These are phyloP conservation scores for Apantesis nais DNA, from an alignment of 2,888 invertebrate species.

Conservation along the genomic window DNA sequence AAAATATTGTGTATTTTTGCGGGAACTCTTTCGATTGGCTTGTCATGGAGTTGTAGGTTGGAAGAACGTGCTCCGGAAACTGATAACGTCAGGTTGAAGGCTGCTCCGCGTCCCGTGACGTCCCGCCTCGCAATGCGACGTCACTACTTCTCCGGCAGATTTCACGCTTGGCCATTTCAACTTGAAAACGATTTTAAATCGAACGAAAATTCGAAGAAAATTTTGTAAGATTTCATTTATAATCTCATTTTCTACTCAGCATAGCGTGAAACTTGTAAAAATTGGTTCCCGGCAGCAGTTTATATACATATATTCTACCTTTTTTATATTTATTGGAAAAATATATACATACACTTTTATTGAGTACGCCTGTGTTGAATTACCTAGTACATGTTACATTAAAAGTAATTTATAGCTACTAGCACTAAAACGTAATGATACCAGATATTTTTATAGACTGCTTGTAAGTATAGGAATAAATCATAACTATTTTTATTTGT, in stretches of 20 bases:
- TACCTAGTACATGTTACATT: constrained; percentile 6
- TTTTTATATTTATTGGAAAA: constrained; percentile 13
- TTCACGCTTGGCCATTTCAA: constrained; percentile 44
- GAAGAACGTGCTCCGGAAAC: constrained; percentile 32
- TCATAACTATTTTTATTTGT: constrained; percentile 13
- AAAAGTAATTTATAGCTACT: constrained; percentile 14
- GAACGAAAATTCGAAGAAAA: constrained; percentile 29
- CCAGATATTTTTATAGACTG: constrained; percentile 14
- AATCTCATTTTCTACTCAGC: constrained; percentile 38
- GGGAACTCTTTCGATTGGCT: constrained; percentile 25
- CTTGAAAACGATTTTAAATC: constrained; percentile 36
- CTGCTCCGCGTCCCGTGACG: constrained; percentile 2
- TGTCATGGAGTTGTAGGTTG: constrained; percentile 27
- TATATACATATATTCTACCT: neutral
- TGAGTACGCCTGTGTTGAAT: constrained; percentile 8
- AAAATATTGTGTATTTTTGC: constrained; percentile 32
- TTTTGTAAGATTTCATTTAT: constrained; percentile 38
- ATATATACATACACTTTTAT: constrained; percentile 14
- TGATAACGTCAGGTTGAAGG: constrained; percentile 43
- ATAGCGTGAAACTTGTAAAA: constrained; percentile 28
- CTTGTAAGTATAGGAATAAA: constrained; percentile 16
- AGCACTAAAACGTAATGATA: constrained; percentile 20
- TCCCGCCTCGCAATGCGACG: neutral
- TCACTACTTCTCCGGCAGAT: constrained; percentile 22
- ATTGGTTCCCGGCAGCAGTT: neutral